Evolutionary conservation across 2,113 vertebrate species (phyloP).

Genomic region (Prolemur simus): DNA sequence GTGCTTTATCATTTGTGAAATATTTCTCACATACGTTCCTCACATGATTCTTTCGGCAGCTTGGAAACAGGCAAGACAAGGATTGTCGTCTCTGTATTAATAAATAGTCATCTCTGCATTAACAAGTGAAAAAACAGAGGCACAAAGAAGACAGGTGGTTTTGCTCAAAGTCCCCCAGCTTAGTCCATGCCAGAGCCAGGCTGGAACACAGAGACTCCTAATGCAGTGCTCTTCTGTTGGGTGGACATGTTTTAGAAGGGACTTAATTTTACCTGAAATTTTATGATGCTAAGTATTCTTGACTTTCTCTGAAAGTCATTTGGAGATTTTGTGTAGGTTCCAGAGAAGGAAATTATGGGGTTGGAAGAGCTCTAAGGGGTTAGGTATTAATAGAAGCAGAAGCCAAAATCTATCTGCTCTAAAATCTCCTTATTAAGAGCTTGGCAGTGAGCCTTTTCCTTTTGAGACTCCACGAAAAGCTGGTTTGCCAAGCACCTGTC

Average conservation of each 20-base stretch:
- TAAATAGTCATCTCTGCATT: not conserved
- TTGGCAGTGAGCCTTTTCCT: slow-evolving; percentile 47
- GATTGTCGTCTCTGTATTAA: not conserved
- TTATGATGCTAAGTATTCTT: not conserved
- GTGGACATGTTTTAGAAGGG: not conserved
- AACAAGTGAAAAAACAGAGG: not conserved
- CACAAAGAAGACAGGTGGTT: too few species aligned
- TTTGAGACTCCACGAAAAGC: not conserved
- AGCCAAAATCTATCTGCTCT: slow-evolving; percentile 31
- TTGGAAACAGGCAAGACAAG: not conserved
- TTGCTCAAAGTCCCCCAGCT: not conserved
- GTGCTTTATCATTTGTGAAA: not conserved
- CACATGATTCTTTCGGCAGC: not conserved
- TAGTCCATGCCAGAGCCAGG: not conserved
- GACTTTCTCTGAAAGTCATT: slow-evolving; percentile 31
- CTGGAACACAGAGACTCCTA: fast-evolving
- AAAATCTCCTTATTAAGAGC: slow-evolving; percentile 43
- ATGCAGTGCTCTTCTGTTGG: fast-evolving
- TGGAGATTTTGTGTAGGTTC: slow-evolving; percentile 46
- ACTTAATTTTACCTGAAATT: not conserved
- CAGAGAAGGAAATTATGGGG: slow-evolving; percentile 41
- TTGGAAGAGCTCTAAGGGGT: not conserved
- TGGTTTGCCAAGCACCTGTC: not conserved
- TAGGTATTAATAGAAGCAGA: slow-evolving; percentile 33
- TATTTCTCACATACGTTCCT: not conserved